phyloP scores from a whole-genome alignment of 2,797 vertebrate species.

The Mormyrus proboscirostris region DNA sequence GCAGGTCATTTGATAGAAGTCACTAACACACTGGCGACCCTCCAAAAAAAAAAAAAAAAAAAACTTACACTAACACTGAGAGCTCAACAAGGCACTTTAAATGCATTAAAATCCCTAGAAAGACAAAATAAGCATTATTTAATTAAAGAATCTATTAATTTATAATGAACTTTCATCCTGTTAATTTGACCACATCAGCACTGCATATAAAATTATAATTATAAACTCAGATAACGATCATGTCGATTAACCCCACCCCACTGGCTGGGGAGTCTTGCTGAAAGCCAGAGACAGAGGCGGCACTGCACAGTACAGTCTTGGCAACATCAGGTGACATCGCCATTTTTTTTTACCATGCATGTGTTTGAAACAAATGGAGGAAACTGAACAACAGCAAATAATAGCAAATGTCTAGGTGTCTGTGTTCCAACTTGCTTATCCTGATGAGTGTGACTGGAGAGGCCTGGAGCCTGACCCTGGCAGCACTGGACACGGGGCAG shows the following conservation, averaged over 20 bases:
- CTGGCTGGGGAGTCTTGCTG: neutral
- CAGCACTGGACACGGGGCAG: neutral
- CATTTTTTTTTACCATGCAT: neutral
- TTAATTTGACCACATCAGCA: neutral
- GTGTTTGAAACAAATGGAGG: neutral
- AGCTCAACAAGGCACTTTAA: neutral
- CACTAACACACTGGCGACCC: neutral
- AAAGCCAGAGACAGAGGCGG: neutral
- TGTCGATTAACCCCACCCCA: neutral
- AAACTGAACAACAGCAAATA: neutral
- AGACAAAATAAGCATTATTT: neutral
- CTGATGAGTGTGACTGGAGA: neutral
- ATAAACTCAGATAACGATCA: neutral
- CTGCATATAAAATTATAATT: neutral
- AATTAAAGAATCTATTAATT: neutral
- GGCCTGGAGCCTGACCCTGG: neutral
- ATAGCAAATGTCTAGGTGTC: neutral
- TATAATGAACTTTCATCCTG: neutral
- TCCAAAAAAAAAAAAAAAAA: neutral
- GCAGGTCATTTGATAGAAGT: neutral
- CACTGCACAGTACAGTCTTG: neutral
- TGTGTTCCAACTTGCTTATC: neutral
- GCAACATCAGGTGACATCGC: neutral
- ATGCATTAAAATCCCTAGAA: neutral
- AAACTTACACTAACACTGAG: neutral